phyloP scores from a whole-genome alignment of 2,797 vertebrate species.

The Danio aesculapii region DNA sequence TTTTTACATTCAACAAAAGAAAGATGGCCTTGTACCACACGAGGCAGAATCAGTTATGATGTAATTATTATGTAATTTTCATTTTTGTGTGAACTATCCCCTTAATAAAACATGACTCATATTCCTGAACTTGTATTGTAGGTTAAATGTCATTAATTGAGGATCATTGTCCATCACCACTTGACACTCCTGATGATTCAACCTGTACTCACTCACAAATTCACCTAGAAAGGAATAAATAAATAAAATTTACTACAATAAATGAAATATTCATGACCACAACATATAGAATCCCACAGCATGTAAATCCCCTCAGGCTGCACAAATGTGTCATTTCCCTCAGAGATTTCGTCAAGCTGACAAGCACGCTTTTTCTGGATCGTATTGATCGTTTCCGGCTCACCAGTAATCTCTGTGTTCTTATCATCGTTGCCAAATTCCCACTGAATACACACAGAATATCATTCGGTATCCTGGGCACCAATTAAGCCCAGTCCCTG shows the following conservation, averaged over 20 bases:
- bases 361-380: conserved; percentile 29
- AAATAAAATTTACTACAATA: conserved; percentile 53
- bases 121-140: background rate
- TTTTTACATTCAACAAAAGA: too few relatives aligned
- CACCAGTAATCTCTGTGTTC: conserved; percentile 11
- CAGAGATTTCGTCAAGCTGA: conserved; percentile 14
- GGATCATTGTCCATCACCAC: background rate
- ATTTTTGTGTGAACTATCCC: too few relatives aligned
- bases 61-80: too few relatives aligned
- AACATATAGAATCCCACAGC: conserved; percentile 39
- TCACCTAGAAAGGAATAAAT: conserved; percentile 57
- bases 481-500: conserved; percentile 1
- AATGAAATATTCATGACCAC: conserved; percentile 36
- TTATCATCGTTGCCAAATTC: conserved; percentile 9
- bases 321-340: conserved; percentile 31
- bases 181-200: conserved; percentile 62
- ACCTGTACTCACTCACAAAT: conserved; percentile 55
- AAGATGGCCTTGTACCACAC: too few relatives aligned
- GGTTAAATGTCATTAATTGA: background rate
- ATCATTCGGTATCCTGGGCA: background rate
- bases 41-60: too few relatives aligned
- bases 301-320: background rate
- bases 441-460: conserved; percentile 19
- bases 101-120: background rate
- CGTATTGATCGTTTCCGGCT: conserved; percentile 35